These are phyloP conservation scores for Coreoperca whiteheadi DNA, from an alignment of 2,113 vertebrate species.

Conservation along the genomic window DNA sequence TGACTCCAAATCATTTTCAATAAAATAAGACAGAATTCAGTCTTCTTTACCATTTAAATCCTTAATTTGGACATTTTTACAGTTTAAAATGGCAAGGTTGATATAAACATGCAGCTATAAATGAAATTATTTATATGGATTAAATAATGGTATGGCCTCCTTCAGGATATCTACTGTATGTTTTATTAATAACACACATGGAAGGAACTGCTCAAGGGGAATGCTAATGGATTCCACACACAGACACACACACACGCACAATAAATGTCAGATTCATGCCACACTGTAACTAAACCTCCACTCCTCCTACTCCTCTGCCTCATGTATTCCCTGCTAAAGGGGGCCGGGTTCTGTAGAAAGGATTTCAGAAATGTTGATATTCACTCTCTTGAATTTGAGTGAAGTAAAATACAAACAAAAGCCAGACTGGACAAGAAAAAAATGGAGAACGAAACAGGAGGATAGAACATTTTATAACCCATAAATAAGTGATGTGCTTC, in stretches of 20 bases:
- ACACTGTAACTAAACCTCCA: constrained; percentile 61
- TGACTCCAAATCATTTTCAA: not conserved
- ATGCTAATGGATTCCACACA: constrained; percentile 62
- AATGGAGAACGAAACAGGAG: constrained; percentile 7
- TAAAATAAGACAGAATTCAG: not conserved
- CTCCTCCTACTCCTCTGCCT: constrained; percentile 44
- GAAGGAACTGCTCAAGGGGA: constrained; percentile 65
- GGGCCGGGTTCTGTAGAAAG: not conserved
- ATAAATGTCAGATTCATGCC: constrained; percentile 59
- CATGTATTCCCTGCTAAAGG: constrained; percentile 26
- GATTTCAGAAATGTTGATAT: constrained; percentile 20
- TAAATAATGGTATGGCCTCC: constrained; percentile 59
- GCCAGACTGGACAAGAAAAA: not conserved
- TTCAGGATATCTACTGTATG: constrained; percentile 63
- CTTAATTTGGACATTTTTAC: not conserved
- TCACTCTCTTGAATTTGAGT: constrained; percentile 22
- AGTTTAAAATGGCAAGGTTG: not conserved
- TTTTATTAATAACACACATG: constrained; percentile 76
- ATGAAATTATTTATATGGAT: constrained; percentile 59
- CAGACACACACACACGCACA: constrained; percentile 45
- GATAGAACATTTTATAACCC: constrained; percentile 50
- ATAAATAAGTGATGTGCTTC: constrained; percentile 73
- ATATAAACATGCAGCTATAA: constrained; percentile 26
- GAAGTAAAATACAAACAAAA: not conserved
- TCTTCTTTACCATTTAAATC: not conserved